Evolutionary conservation across 1,140 invertebrate species (phyloP), one percentile per base, ranked within the genome.

Genomic region (Apis cerana): DNA sequence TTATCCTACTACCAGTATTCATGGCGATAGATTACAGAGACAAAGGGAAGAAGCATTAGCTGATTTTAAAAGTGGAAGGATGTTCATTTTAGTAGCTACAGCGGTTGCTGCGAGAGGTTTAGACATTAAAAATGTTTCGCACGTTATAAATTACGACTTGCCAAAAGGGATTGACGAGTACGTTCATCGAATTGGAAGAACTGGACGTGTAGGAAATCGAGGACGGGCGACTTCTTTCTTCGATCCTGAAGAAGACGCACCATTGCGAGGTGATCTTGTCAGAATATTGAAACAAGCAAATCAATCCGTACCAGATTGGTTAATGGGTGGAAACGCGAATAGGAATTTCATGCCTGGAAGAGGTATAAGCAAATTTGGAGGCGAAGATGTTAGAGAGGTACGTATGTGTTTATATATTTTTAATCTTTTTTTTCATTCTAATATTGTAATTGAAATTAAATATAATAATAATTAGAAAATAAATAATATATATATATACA

Each of bases 161-260:
- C 98, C 98, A 0, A 96, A 96, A 77, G 95, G 95, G 48, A 97
- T 99, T 80, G 98, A 99, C 83, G 98, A 99, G 80, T 99, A 99
- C 91, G 98, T 99, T 10, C 99, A 99, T 94, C 95, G 98, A 67
- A 99, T 99, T 90, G 99, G 99, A 2, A 95, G 98, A 89, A 99
- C 98, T 23, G 99, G 98, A 3, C 96, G 98, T 62, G 97, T 99
- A 33, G 98, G 99, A 0, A 99, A 99, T 93, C 92, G 96, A 62
- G 99, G 99, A 10, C 96, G 96, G 89, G 98, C 98, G 0, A 97
- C 97, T 0, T 98, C 97, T 13, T 99, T 99, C 93, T 99, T 95
- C 91, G 96, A 98, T 92, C 88, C 95, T 0, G 94, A 95, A 0
- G 65, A 92, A 23, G 97, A 99, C 92, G 69, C 64, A 0, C 84